phyloP scores from a whole-genome alignment of 1,140 invertebrate genomes.

The Drosophila nigromelanica region DNA sequence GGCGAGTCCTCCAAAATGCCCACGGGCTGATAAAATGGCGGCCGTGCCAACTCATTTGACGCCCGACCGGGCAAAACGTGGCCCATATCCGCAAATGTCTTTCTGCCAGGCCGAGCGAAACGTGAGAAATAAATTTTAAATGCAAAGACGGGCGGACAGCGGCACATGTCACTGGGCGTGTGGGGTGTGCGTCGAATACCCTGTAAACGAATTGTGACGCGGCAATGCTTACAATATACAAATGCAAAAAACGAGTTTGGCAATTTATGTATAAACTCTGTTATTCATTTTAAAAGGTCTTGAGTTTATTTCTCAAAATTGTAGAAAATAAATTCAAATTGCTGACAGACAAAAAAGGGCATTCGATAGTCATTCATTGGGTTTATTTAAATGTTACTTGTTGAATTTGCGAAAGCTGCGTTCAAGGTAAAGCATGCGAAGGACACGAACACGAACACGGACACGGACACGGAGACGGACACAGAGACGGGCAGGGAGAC shows the following conservation, averaged over 20 bases:
- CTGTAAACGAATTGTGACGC: not conserved
- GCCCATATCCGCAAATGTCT: slow-evolving; percentile 55
- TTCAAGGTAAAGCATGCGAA: slow-evolving; percentile 68
- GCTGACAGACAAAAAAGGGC: slow-evolving; percentile 8
- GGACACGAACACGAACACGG: slow-evolving; percentile 40
- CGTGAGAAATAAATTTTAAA: slow-evolving; percentile 72
- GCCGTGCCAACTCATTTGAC: slow-evolving; percentile 61
- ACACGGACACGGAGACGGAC: slow-evolving; percentile 8
- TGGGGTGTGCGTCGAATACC: slow-evolving; percentile 14
- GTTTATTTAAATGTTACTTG: slow-evolving; percentile 42
- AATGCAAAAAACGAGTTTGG: too few species aligned
- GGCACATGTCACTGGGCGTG: slow-evolving; percentile 14
- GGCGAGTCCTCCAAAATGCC: slow-evolving; percentile 21
- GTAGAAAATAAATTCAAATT: too few species aligned
- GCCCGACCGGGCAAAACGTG: slow-evolving; percentile 52
- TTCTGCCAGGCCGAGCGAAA: slow-evolving; percentile 47
- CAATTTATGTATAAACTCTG: too few species aligned
- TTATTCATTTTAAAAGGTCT: too few species aligned
- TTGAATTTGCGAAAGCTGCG: slow-evolving; percentile 52
- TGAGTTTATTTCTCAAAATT: too few species aligned
- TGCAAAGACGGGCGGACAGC: slow-evolving; percentile 15
- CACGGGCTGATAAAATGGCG: slow-evolving; percentile 34
- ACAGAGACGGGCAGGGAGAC: slow-evolving; percentile 1
- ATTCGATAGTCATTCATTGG: not conserved
- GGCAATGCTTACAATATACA: too few species aligned